These are phyloP conservation scores for Ophioninae sp. DNA, from an alignment of 2,888 invertebrate genomes.

Conservation along the genomic window DNA sequence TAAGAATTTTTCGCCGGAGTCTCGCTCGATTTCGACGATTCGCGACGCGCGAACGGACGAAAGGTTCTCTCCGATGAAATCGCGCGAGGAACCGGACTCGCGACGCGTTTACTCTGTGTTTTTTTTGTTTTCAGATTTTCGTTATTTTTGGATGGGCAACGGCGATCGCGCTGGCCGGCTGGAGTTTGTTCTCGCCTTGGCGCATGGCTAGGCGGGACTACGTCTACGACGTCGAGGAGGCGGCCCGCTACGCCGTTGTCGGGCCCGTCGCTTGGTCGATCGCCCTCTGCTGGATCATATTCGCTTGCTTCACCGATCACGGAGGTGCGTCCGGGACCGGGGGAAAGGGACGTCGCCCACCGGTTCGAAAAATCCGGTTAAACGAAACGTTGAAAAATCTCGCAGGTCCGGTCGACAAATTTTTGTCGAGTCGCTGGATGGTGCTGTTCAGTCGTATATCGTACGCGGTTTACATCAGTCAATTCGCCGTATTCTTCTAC, in stretches of 20 bases:
- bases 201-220: slow-evolving; percentile 84
- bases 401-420: slow-evolving; percentile 82
- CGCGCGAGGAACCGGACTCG: too few relatives aligned
- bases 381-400: background rate
- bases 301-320: slow-evolving; percentile 83
- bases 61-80: background rate
- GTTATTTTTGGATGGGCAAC: slow-evolving; percentile 83
- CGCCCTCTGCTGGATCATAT: slow-evolving; percentile 86
- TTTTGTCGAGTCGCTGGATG: slow-evolving; percentile 83
- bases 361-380: background rate
- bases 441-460: slow-evolving; percentile 86
- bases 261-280: slow-evolving; percentile 85
- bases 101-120: background rate
- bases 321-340: slow-evolving; percentile 79
- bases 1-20: slow-evolving; percentile 68
- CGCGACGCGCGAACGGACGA: too few relatives aligned
- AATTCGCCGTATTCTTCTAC: slow-evolving; percentile 86
- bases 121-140: slow-evolving; percentile 80
- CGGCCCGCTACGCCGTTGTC: slow-evolving; percentile 86
- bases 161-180: slow-evolving; percentile 81
- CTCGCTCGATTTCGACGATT: too few relatives aligned
- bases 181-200: slow-evolving; percentile 85
- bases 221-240: slow-evolving; percentile 84
- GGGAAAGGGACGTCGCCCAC: background rate
- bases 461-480: slow-evolving; percentile 86